These are phyloP conservation scores for Drosophila mimica DNA, from an alignment of 2,888 invertebrate genomes.

Conservation along the genomic window DNA sequence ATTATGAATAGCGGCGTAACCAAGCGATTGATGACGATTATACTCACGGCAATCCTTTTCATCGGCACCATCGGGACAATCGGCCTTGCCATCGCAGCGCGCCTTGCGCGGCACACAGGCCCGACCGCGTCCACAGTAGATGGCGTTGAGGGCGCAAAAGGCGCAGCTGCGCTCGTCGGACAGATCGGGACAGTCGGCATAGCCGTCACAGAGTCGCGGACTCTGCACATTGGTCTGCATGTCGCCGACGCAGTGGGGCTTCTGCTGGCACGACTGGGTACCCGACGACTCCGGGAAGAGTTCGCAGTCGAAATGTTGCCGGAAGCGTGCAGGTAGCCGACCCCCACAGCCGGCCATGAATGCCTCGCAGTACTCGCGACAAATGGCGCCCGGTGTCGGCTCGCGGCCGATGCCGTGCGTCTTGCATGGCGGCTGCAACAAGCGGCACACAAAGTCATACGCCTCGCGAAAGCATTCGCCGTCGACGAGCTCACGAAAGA, in stretches of 20 bases:
- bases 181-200: slow-evolving; percentile 93
- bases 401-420: slow-evolving; percentile 87
- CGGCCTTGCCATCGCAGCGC: slow-evolving; percentile 92
- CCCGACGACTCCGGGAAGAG: slow-evolving; percentile 92
- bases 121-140: slow-evolving; percentile 92
- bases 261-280: slow-evolving; percentile 90
- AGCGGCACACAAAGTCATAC: slow-evolving; percentile 94
- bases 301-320: slow-evolving; percentile 91
- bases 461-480: slow-evolving; percentile 95
- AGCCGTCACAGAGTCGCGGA: slow-evolving; percentile 93
- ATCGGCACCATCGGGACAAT: slow-evolving; percentile 95
- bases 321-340: slow-evolving; percentile 89
- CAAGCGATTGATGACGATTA: slow-evolving; percentile 87
- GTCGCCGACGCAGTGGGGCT: slow-evolving; percentile 92
- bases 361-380: slow-evolving; percentile 93
- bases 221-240: slow-evolving; percentile 91
- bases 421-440: slow-evolving; percentile 93
- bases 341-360: slow-evolving; percentile 94
- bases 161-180: slow-evolving; percentile 92
- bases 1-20: slow-evolving; percentile 86
- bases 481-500: slow-evolving; percentile 94
- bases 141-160: slow-evolving; percentile 89
- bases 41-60: slow-evolving; percentile 94
- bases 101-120: slow-evolving; percentile 90
- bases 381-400: slow-evolving; percentile 85